Evolutionary conservation across 2,888 invertebrate genomes (phyloP).

Genomic region (Agapostemon virescens): DNA sequence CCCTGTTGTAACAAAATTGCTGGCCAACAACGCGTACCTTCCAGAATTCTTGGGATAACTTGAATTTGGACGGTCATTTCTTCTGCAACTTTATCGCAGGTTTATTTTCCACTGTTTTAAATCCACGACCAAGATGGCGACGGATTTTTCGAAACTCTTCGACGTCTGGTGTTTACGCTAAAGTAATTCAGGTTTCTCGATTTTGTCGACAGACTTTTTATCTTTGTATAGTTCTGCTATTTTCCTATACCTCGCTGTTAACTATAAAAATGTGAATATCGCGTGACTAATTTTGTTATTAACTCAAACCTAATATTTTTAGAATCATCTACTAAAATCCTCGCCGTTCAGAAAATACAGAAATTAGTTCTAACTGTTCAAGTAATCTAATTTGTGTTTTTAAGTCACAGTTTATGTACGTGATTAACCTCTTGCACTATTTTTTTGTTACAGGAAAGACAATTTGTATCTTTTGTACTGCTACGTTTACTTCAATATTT

Average conservation of each 20-base stretch:
- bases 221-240: too few relatives aligned
- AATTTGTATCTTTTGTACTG: too few relatives aligned
- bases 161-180: too few relatives aligned
- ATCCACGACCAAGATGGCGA: neutral
- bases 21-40: neutral
- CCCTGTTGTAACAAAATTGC: constrained; percentile 5
- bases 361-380: neutral
- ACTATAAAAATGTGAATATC: too few relatives aligned
- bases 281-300: neutral
- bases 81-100: neutral
- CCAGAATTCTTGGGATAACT: neutral
- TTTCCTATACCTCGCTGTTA: too few relatives aligned
- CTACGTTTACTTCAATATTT: too few relatives aligned
- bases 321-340: neutral
- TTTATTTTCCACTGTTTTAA: neutral
- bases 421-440: too few relatives aligned
- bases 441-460: too few relatives aligned
- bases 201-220: too few relatives aligned
- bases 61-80: neutral
- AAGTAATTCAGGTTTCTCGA: too few relatives aligned
- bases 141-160: neutral
- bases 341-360: neutral
- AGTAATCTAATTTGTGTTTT: neutral
- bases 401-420: too few relatives aligned
- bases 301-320: neutral